Evolutionary conservation across 53 echinoderm and acorn worm species (phyloP).

Genomic region (Holothuria leucospilota): DNA sequence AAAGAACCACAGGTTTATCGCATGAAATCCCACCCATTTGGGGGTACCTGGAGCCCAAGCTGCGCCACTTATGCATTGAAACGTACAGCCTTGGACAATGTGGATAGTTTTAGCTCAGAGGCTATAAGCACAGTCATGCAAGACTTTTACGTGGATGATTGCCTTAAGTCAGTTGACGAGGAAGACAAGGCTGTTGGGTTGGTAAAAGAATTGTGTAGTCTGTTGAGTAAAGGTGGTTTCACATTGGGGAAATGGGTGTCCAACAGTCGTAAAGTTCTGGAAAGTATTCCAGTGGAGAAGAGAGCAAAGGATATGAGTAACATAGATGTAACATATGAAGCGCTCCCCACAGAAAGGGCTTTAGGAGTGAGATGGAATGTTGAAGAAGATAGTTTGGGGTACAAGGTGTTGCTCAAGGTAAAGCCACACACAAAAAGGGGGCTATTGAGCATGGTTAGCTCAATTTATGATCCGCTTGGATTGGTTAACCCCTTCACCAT

Average conservation of each 20-base stretch:
- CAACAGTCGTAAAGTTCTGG: slow-evolving; percentile 54
- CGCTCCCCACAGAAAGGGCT: slow-evolving; percentile 53
- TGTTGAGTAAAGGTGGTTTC: slow-evolving; percentile 58
- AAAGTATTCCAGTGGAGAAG: slow-evolving; percentile 56
- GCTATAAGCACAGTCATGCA: slow-evolving; percentile 50
- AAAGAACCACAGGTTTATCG: slow-evolving; percentile 21
- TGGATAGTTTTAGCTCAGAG: background rate
- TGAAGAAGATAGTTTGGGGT: slow-evolving; percentile 15
- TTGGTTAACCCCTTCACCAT: slow-evolving; percentile 33
- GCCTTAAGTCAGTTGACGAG: slow-evolving; percentile 56
- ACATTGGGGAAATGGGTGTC: slow-evolving; percentile 68
- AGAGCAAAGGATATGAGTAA: slow-evolving; percentile 41
- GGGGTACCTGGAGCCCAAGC: slow-evolving; percentile 33
- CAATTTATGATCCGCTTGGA: slow-evolving; percentile 55
- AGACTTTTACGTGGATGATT: slow-evolving; percentile 80
- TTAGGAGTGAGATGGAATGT: slow-evolving; percentile 53
- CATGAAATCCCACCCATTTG: slow-evolving; percentile 53
- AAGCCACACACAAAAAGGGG: slow-evolving; percentile 50
- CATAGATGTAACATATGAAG: slow-evolving; percentile 46
- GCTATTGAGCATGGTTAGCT: slow-evolving; percentile 14
- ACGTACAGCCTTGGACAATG: slow-evolving; percentile 44
- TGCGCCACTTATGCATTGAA: slow-evolving; percentile 32
- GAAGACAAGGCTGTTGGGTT: slow-evolving; percentile 53
- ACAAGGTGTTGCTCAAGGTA: slow-evolving; percentile 17
- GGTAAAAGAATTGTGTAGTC: slow-evolving; percentile 9